Evolutionary conservation across 2,888 invertebrate genomes (phyloP), one percentile per base, ranked within the genome.

Genomic region (Dione vanillae): DNA sequence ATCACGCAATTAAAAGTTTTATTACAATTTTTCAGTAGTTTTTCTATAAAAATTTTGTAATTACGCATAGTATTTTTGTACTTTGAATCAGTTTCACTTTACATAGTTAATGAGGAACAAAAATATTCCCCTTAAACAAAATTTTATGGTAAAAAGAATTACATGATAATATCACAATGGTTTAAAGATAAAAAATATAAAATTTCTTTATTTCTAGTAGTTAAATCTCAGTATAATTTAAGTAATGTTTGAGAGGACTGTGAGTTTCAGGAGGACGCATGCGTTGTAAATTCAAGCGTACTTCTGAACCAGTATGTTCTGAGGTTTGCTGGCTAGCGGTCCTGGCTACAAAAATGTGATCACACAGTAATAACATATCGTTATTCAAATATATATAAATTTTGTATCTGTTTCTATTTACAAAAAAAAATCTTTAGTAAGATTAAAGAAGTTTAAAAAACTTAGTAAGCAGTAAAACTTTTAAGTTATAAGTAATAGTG

Each of bases 291-390:
- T 65, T 40, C 69, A 16, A 35, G 41, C 61, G 58, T 51, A 59
- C 61, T 74, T 51, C 52, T 65, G 68, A 65, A 73, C 68, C 77
- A 77, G 77, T 77, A 59, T 72, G 69, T 65, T 65, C 64, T 73
- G 74, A 71, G 74, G 69, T 65, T 73, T 72, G 69, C 56, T 43
- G 69, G 75, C 66, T 64, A 41, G 65, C 75, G 68, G 74, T 75
- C 71, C 71, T 75, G 72, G 61, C 16, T 62, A 47, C n/a, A 35
- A 65, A 41, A 45, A 71, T 43, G 65, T 72, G 65, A 74, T 59
- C 52, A n/a, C 67, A n/a, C 40, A 16, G 11, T 37, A 45, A 51
- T 16, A 51, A n/a, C 49, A 47, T 58, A 62, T 43, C 64, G 54
- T 58, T 65, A 45, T 54, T 61, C 14, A 43, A 61, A 54, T 20